These are phyloP conservation scores for Muschampia plurimacula DNA, from an alignment of 2,888 invertebrate species.

Conservation along the genomic window DNA sequence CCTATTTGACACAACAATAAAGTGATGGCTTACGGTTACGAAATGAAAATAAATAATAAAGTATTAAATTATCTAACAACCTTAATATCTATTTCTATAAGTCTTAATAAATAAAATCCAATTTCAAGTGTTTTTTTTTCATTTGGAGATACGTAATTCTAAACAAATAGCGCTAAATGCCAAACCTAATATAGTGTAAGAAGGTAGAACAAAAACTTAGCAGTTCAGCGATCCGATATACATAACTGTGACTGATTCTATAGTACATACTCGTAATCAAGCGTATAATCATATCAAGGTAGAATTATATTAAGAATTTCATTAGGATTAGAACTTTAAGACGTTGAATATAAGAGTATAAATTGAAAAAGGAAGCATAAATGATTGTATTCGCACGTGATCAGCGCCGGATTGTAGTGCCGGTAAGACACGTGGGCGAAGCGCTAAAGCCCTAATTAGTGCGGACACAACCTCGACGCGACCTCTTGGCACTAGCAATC, in stretches of 20 bases:
- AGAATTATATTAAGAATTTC: background rate
- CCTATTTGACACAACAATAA: background rate
- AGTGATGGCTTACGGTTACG: too few species aligned
- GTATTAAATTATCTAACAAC: too few species aligned
- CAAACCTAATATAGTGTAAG: background rate
- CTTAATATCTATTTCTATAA: too few species aligned
- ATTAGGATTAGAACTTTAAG: slow-evolving; percentile 9
- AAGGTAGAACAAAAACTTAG: background rate
- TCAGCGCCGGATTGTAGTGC: slow-evolving; percentile 41
- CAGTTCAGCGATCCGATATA: background rate
- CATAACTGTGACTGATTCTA: slow-evolving; percentile 15
- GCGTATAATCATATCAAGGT: slow-evolving; percentile 31
- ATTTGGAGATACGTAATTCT: background rate
- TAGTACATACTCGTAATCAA: slow-evolving; percentile 18
- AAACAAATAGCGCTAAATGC: background rate
- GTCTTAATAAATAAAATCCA: background rate
- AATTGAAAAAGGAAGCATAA: slow-evolving; percentile 2
- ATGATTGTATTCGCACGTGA: slow-evolving; percentile 34
- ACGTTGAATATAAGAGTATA: background rate
- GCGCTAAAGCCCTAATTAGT: slow-evolving; percentile 75
- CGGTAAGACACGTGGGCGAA: slow-evolving; percentile 66
- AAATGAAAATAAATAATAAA: too few species aligned
- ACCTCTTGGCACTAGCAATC: slow-evolving; percentile 79
- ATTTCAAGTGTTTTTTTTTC: background rate
- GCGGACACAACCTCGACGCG: slow-evolving; percentile 75